Base-by-base conservation (phyloP, 1,140 invertebrate species). In the Sipha flava region DNA sequence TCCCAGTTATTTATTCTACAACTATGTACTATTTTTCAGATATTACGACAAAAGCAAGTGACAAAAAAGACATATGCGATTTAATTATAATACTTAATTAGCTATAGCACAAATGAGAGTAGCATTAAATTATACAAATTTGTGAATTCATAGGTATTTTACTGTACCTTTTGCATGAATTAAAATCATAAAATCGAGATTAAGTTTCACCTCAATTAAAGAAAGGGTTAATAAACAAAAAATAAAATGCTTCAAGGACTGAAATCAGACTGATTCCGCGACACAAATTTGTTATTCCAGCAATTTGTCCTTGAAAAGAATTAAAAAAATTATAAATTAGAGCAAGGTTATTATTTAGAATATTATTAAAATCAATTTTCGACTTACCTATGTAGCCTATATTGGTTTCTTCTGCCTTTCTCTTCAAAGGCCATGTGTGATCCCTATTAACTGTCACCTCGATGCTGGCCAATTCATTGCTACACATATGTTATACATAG, bases 381-480 rank as follows among this genome's bases (percentile, higher is more conserved):
- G n/a, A 68, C 66, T 23, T 29, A 70, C 66, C 16, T 26, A 70
- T 70, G 26, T 70, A 70, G 14, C 66, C 66, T n/a, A 70, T 5
- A 47, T 47, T 23, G 9, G 70, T 54, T 12, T 75, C 47, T 75
- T 75, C 31, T 4, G 49, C 70, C 4, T 49, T 37, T 26, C 70
- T 37, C 23, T 37, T 54, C 16, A 54, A 75, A 52, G 70, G 70
- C 70, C 70, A 75, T 1, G 49, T 54, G 31, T 75, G 26, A 6
- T 75, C 70, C n/a, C 14, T 23, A 37, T 75, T 34, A 21, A 54
- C 14, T 16, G n/a, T 21, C 4, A 52, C 21, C 37, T 75, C 70
- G 37, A 75, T 52, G 23, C 70, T 75, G 21, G 47, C 70, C 45
- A 75, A 75, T 54, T 54, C 7, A 54, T 75, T 37, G n/a, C 70